Evolutionary conservation across 2,888 invertebrate species (phyloP).

Genomic region (Dynastes grantii): DNA sequence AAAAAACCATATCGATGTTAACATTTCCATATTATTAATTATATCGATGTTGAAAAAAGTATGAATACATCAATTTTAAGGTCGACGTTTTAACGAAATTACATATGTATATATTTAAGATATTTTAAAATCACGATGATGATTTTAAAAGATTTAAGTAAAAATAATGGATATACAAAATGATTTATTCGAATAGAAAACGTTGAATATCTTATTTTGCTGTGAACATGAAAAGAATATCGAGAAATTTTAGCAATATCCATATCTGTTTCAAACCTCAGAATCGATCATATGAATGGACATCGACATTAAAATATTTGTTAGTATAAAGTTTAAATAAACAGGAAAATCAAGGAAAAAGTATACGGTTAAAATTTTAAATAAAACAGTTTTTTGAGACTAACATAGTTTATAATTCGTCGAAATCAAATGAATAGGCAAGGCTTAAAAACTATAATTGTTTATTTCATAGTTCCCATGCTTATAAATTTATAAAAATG

Average conservation of each 20-base stretch:
- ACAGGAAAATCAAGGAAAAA: too few relatives aligned
- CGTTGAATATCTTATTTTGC: neutral
- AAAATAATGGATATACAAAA: neutral
- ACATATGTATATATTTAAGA: neutral
- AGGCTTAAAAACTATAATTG: too few relatives aligned
- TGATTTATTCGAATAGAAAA: neutral
- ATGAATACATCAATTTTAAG: conserved; percentile 20
- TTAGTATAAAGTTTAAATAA: too few relatives aligned
- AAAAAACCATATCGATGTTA: conserved; percentile 47
- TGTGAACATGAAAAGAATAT: neutral
- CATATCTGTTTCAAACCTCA: neutral
- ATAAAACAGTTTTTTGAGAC: too few relatives aligned
- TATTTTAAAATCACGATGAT: neutral
- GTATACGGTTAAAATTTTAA: too few relatives aligned
- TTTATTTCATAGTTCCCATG: too few relatives aligned
- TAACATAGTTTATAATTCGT: too few relatives aligned
- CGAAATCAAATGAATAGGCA: too few relatives aligned
- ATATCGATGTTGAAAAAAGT: conserved; percentile 44
- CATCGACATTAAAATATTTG: too few relatives aligned
- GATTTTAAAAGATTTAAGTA: neutral
- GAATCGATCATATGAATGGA: neutral
- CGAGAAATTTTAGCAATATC: neutral
- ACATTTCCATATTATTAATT: conserved; percentile 43
- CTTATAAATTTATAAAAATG: too few relatives aligned
- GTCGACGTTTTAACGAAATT: conserved; percentile 4